Conservation (phyloP, 2,797 vertebrate genomes). For the Eurystomus glaucurus region DNA sequence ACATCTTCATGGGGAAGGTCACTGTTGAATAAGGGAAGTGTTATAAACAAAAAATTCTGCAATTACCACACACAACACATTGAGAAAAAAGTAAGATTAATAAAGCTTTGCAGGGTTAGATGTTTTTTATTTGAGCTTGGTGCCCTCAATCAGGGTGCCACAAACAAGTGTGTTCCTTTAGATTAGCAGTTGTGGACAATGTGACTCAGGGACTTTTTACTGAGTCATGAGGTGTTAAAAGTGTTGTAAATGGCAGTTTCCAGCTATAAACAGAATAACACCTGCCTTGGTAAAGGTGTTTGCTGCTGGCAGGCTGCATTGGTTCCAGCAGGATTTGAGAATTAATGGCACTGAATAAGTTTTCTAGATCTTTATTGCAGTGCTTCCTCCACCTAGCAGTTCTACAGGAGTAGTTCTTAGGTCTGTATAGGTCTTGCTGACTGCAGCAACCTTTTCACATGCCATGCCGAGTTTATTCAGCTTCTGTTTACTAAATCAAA, state of each 20-base stretch:
- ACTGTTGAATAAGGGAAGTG: background rate
- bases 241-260: background rate
- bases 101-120: background rate
- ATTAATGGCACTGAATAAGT: too few species aligned
- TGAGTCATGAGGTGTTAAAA: background rate
- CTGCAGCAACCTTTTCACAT: background rate
- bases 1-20: background rate
- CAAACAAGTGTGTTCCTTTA: background rate
- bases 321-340: background rate
- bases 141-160: background rate
- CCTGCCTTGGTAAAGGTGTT: background rate
- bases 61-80: background rate
- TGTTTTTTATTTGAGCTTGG: background rate
- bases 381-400: background rate
- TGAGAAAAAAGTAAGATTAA: background rate
- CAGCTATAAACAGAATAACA: background rate
- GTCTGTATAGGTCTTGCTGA: background rate
- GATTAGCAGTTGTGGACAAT: background rate
- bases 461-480: background rate
- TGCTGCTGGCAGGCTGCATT: background rate
- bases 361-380: background rate
- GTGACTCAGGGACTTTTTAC: background rate
- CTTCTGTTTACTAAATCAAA: background rate
- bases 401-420: background rate
- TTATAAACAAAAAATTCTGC: background rate